Base-by-base conservation (phyloP, 2,888 invertebrate species). In the Volucella inanis region DNA sequence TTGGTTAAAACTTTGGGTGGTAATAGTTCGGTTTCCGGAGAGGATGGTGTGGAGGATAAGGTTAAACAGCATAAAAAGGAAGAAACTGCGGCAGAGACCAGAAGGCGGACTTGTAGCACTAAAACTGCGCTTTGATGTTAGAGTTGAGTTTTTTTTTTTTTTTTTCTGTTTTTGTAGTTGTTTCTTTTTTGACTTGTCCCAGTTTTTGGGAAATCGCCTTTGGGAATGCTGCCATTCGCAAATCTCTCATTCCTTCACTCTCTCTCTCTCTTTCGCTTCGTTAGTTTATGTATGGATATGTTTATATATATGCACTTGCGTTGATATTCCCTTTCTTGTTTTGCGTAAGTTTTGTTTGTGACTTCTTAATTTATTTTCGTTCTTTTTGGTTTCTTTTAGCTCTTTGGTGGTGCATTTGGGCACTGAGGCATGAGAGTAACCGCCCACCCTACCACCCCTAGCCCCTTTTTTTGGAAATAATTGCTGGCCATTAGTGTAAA, bases 401-500 rank as follows among this genome's bases (percentile, higher is more conserved):
- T 55, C 15, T 49, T n/a, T 14, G 3, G 12, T 10, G 3, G 39
- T 55, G 78, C 72, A 72, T 77, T 83, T 67, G 54, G 61, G 77
- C 31, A 65, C 61, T 70, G 77, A 64, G 62, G 55, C 57, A 68
- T 72, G 18, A 31, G 45, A 68, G 49, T 14, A 49, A 52, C 61
- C 47, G 50, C 38, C 71, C 61, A 67, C 59, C 57, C n/a, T 41
- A 72, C 64, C 72, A 62, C 64, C 62, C 68, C 68, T 83, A 78
- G 78, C 83, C 83, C 68, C 57, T 61, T 79, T 65, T 75, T 55
- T 47, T 3, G 65, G 70, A 70, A 84, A 79, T 75, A 79, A 76
- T 84, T 84, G 75, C 54, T 70, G 59, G 59, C 84, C 75, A 84
- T 84, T 79, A 84, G 79, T 70, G 65, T 55, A 61, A 62, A 74